Evolutionary conservation across 2,888 invertebrate genomes (phyloP).

Genomic region (Tachina lurida): DNA sequence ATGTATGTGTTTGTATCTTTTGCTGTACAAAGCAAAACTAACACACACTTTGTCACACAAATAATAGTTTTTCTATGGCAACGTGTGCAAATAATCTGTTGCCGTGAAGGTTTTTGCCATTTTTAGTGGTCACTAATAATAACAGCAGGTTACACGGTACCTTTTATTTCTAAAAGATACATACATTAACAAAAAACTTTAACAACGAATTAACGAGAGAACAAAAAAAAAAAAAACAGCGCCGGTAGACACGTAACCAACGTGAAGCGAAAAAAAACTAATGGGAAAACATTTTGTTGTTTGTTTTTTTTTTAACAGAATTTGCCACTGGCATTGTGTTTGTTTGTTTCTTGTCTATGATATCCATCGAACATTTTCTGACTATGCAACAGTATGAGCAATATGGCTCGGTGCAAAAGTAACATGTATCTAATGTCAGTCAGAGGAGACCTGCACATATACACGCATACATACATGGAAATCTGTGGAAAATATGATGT

Average conservation of each 20-base stretch:
- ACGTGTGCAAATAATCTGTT: conserved; percentile 62
- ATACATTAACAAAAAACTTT: conserved; percentile 19
- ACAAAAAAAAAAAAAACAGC: background rate
- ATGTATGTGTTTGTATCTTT: conserved; percentile 14
- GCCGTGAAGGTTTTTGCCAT: conserved; percentile 61
- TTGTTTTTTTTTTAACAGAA: conserved; percentile 5
- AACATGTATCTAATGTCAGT: conserved; percentile 15
- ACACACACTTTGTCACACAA: conserved; percentile 2
- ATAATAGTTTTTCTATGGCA: conserved; percentile 43
- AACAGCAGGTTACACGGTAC: conserved; percentile 67
- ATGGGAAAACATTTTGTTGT: conserved; percentile 5
- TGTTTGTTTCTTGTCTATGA: conserved; percentile 61
- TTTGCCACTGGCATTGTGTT: conserved; percentile 63
- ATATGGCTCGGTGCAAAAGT: background rate
- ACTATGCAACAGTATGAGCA: conserved; percentile 1
- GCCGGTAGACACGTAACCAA: background rate
- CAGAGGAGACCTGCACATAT: conserved; percentile 6
- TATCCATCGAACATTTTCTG: conserved; percentile 52
- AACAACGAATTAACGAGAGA: conserved; percentile 29
- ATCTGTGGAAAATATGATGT: conserved; percentile 44
- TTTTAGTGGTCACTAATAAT: conserved; percentile 65
- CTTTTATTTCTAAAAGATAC: conserved; percentile 32
- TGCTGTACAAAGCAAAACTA: background rate
- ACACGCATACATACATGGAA: conserved; percentile 3
- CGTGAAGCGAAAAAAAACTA: background rate